Conservation (phyloP, 2,888 invertebrate species). For the Syrista parreyssii region DNA sequence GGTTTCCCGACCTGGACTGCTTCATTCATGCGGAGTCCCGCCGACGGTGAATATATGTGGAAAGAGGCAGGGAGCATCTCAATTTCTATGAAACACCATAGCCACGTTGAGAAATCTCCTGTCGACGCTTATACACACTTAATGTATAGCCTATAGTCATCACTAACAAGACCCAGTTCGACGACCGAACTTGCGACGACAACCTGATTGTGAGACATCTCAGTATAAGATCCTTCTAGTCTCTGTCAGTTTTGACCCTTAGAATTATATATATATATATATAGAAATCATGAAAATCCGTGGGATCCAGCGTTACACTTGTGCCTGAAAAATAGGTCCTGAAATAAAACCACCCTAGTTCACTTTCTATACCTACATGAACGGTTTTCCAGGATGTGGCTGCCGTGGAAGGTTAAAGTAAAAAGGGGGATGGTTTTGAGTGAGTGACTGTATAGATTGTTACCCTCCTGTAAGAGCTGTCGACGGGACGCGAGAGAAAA, state of each 20-base stretch:
- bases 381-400: neutral
- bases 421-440: neutral
- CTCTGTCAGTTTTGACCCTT: constrained; percentile 16
- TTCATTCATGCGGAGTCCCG: constrained; percentile 40
- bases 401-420: too few relatives aligned
- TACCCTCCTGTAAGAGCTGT: neutral
- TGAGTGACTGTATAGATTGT: neutral
- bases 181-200: neutral
- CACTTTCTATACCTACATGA: neutral
- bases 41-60: neutral
- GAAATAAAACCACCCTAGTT: neutral
- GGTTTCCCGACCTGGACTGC: constrained; percentile 32
- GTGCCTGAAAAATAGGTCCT: neutral
- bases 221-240: constrained; percentile 9
- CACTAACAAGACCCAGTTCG: neutral
- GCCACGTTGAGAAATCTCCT: neutral
- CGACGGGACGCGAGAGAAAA: neutral
- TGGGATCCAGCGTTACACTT: constrained; percentile 6
- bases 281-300: constrained; percentile 15
- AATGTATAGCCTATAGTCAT: neutral
- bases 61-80: neutral
- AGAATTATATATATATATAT: constrained; percentile 12
- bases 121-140: neutral
- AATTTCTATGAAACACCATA: neutral
- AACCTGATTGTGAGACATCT: constrained; percentile 5